These are phyloP conservation scores for Halocaridina rubra DNA, from an alignment of 2,888 invertebrate genomes.

Conservation along the genomic window DNA sequence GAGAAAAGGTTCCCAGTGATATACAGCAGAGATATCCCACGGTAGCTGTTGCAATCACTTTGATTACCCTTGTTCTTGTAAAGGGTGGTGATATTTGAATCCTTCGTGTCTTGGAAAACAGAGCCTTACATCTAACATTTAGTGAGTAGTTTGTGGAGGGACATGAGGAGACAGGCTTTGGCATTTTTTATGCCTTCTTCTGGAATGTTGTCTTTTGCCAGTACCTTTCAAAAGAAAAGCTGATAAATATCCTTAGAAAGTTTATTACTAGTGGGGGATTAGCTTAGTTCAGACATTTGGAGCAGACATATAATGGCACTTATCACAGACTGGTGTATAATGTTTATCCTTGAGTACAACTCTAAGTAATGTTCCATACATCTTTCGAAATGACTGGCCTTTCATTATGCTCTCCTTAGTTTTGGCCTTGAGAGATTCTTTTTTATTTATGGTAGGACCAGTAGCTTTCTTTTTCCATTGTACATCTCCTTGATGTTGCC, in stretches of 20 bases:
- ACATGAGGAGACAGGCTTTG: background rate
- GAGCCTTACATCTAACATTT: slow-evolving; percentile 22
- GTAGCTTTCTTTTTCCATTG: background rate
- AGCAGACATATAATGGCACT: background rate
- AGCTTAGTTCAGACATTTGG: background rate
- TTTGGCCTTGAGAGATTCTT: background rate
- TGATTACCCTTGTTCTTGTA: slow-evolving; percentile 35
- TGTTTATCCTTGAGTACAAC: background rate
- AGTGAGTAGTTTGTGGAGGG: background rate
- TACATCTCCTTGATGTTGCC: background rate
- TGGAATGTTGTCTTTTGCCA: slow-evolving; percentile 16
- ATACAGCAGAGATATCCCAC: slow-evolving; percentile 22
- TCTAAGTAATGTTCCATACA: slow-evolving; percentile 25
- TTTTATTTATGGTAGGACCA: background rate
- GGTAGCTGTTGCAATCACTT: slow-evolving; percentile 25
- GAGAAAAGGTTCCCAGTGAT: slow-evolving; percentile 12
- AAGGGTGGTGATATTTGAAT: slow-evolving; percentile 24
- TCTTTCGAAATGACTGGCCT: background rate
- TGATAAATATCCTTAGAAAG: background rate
- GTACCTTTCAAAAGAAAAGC: slow-evolving; percentile 1
- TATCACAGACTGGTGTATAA: background rate
- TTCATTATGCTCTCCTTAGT: background rate
- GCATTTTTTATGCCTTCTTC: background rate
- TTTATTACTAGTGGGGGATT: background rate
- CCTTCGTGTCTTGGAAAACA: background rate